A percentile compares a stretch with the other conserved stretches of the same genome.
Conservation (phyloP, 1,140 invertebrate species). For the Cotesia vestalis region DNA sequence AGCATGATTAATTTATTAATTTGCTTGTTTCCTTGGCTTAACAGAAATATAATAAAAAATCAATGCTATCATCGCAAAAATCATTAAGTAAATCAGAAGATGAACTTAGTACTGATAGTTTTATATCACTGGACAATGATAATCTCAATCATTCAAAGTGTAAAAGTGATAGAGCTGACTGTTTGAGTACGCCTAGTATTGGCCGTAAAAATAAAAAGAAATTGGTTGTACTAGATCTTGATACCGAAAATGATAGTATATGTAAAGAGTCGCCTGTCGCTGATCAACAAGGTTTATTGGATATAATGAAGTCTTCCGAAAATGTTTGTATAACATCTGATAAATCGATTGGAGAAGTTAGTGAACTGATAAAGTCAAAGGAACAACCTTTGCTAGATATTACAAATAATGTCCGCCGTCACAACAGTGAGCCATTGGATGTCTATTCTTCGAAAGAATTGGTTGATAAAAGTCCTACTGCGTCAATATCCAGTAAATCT, state of each 20-base stretch:
- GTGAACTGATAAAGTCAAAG: neutral
- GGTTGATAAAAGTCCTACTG: neutral
- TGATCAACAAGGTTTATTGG: neutral
- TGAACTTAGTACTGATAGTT: constrained; percentile 57
- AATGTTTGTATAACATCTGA: neutral
- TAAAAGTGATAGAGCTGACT: constrained; percentile 59
- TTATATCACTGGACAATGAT: constrained; percentile 45
- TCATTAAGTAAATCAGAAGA: constrained; percentile 62
- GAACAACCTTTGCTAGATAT: neutral
- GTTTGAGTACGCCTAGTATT: constrained; percentile 48
- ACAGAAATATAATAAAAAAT: constrained; percentile 50
- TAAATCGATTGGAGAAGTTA: neutral
- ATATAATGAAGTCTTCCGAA: neutral
- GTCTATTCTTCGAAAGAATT: constrained; percentile 46
- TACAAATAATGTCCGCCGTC: constrained; percentile 40
- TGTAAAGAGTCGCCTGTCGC: neutral
- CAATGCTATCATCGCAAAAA: constrained; percentile 49
- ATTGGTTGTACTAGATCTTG: constrained; percentile 21
- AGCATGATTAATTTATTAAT: constrained; percentile 38
- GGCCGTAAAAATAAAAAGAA: constrained; percentile 45
- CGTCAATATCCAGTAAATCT: constrained; percentile 42
- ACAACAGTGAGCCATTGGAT: constrained; percentile 51
- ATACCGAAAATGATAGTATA: neutral
- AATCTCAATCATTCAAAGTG: constrained; percentile 56
- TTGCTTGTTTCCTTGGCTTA: constrained; percentile 41